These are phyloP conservation scores for Drosophila leonis DNA, from an alignment of 2,888 invertebrate genomes.

Conservation along the genomic window DNA sequence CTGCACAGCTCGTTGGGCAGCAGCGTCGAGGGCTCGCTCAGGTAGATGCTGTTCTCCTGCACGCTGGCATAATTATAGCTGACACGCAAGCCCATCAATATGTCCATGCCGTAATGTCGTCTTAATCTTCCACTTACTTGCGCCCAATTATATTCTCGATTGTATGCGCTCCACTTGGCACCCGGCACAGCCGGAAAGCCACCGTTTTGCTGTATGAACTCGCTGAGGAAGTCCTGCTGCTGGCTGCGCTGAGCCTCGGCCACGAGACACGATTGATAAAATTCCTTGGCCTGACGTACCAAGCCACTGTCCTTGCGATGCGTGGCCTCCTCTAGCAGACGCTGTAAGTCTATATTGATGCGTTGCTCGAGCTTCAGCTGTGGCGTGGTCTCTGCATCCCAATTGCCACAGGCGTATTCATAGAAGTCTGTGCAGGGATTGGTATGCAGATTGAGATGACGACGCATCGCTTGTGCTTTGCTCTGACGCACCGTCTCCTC, in stretches of 20 bases:
- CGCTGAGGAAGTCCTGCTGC: constrained; percentile 69
- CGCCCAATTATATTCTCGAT: constrained; percentile 81
- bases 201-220: constrained; percentile 77
- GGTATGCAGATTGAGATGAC: constrained; percentile 71
- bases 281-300: constrained; percentile 80
- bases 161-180: constrained; percentile 74
- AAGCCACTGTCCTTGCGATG: constrained; percentile 66
- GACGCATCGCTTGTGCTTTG: constrained; percentile 68
- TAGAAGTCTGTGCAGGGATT: constrained; percentile 83
- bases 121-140: constrained; percentile 69
- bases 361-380: constrained; percentile 45
- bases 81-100: constrained; percentile 81
- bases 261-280: constrained; percentile 79
- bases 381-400: constrained; percentile 53
- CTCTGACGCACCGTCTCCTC: constrained; percentile 66
- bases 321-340: constrained; percentile 67
- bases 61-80: constrained; percentile 73
- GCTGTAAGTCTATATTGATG: constrained; percentile 65
- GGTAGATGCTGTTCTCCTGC: constrained; percentile 79
- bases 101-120: constrained; percentile 76
- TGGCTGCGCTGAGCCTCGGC: constrained; percentile 62
- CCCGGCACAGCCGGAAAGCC: constrained; percentile 83
- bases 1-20: constrained; percentile 74
- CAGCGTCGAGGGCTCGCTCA: constrained; percentile 77
- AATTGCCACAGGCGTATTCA: constrained; percentile 83